phyloP scores from a whole-genome alignment of 2,113 vertebrate genomes.

The Zootoca vivipara region DNA sequence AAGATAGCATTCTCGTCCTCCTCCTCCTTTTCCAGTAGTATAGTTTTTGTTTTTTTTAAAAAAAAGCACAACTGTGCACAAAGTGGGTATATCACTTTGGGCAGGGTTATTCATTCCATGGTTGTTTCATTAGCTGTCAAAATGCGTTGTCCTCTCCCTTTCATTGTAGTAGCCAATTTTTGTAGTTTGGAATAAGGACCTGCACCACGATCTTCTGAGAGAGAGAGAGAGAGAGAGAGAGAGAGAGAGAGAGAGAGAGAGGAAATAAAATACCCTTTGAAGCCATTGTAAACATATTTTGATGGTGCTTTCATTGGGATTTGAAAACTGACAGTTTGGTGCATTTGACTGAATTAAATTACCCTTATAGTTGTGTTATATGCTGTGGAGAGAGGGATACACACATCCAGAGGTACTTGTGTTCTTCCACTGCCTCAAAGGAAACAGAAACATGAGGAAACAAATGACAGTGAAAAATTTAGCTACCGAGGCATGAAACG shows the following conservation, averaged over 20 bases:
- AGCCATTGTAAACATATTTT: conserved; percentile 39
- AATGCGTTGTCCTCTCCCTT: conserved; percentile 25
- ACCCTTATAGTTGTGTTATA: neutral
- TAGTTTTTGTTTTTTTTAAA: too few relatives aligned
- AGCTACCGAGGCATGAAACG: conserved; percentile 67
- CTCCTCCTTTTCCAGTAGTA: too few relatives aligned
- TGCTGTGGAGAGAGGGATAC: neutral
- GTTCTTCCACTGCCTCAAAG: conserved; percentile 34
- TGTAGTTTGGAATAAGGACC: conserved; percentile 25
- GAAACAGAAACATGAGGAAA: conserved; percentile 44
- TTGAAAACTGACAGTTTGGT: conserved; percentile 42
- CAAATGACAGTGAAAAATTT: conserved; percentile 72
- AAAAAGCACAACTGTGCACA: neutral
- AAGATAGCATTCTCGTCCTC: neutral
- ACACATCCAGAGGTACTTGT: neutral
- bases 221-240: too few relatives aligned
- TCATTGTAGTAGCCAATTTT: conserved; percentile 18
- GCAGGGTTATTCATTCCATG: conserved; percentile 21
- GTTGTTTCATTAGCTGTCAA: conserved; percentile 37
- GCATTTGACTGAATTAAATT: conserved; percentile 43
- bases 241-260: conserved; percentile 41
- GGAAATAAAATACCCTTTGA: conserved; percentile 41
- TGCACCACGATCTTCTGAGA: conserved; percentile 1
- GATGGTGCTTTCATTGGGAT: conserved; percentile 51
- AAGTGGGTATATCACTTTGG: neutral